Evolutionary conservation across 2,113 vertebrate genomes (phyloP), one percentile per base, ranked within the genome.

Genomic region (Pitta sordida): DNA sequence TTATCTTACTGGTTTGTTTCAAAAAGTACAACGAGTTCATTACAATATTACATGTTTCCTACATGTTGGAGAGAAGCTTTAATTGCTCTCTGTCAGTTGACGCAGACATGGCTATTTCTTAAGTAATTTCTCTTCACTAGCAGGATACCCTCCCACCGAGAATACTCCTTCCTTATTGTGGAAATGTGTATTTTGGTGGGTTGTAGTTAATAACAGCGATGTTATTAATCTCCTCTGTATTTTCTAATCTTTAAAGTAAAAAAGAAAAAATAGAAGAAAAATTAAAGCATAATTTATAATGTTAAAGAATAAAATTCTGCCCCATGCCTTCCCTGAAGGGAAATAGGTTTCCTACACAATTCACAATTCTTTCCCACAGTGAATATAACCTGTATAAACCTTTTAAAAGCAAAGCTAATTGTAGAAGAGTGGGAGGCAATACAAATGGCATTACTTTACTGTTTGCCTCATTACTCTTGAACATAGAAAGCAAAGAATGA

Each of bases 1-100:
- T 85, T 62, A 43, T 51, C 30, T 74, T 51, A n/a, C 32, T 56
- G 59, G 36, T 77, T 96, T 88, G 53, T 91, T 91, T 95, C 17
- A 87, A 81, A 87, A 83, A 83, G 9, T 76, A 63, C 74, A 86
- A 37, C 37, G 48, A 87, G 27, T 67, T 43, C 67, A 37, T 88
- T 86, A 83, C 22, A 36, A n/a, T 67, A 36, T 32, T 86, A 53
- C 34, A 56, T 91, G 65, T 85, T 94, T 92, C 74, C 77, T 90
- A 63, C 56, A 48, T 52, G 52, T 52, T 63, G 68, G 64, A 65
- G 39, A 81, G 79, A 86, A 90, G 39, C 64, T 91, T 27, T 95
- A 89, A 96, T 94, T 95, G 79, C 60, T 82, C 95, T 95, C 91
- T 95, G 62, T 79, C 86, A 81, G 37, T 73, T 68, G 80, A 71